Evolutionary conservation across 2,888 invertebrate genomes (phyloP).

Genomic region (Julus scanicus): DNA sequence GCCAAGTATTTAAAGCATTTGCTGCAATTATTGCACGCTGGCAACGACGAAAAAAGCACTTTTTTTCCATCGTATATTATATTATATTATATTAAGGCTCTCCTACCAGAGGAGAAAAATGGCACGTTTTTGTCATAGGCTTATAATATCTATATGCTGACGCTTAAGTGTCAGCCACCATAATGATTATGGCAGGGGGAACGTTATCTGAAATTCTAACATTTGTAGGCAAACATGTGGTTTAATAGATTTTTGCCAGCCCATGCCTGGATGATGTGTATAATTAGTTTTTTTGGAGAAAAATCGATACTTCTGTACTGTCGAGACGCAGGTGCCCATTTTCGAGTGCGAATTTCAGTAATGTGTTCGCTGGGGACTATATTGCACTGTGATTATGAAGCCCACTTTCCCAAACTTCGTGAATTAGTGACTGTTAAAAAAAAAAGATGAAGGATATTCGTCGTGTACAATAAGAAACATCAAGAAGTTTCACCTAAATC

Average conservation of each 20-base stretch:
- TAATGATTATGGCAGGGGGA: slow-evolving; percentile 19
- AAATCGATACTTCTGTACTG: slow-evolving; percentile 10
- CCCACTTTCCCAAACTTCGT: slow-evolving; percentile 8
- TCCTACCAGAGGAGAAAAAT: background rate
- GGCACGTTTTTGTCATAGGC: slow-evolving; percentile 9
- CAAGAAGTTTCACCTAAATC: background rate
- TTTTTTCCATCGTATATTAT: background rate
- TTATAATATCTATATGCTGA: background rate
- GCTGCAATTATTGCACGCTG: background rate
- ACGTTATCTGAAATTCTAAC: slow-evolving; percentile 19
- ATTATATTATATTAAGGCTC: too few species aligned
- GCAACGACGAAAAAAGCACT: background rate
- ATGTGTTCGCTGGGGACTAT: background rate
- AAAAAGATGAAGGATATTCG: background rate
- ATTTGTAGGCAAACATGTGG: slow-evolving; percentile 19
- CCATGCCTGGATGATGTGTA: slow-evolving; percentile 10
- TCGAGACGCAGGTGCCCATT: slow-evolving; percentile 19
- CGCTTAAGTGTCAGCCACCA: slow-evolving; percentile 10
- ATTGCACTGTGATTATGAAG: background rate
- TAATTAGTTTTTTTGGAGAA: background rate
- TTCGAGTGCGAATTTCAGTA: background rate
- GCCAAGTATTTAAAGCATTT: slow-evolving; percentile 11
- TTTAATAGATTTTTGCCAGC: slow-evolving; percentile 19
- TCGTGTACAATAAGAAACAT: background rate
- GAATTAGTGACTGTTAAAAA: background rate